Conservation (phyloP, 92 coral and sea anemone genomes). For the Epizoanthus ramosus region DNA sequence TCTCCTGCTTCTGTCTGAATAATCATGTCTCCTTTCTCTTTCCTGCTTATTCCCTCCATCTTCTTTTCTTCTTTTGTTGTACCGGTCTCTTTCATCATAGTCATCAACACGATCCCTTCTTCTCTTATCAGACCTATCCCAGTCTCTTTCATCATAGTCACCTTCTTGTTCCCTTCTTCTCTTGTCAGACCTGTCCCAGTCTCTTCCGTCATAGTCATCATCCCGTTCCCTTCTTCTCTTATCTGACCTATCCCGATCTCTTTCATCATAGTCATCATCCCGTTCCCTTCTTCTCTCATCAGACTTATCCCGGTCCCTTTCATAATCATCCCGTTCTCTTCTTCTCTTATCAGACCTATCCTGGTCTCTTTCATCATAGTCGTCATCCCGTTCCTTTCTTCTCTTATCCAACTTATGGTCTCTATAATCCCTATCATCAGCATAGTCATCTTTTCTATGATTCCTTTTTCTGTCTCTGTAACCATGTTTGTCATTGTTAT, state of each 20-base stretch:
- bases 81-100: constrained; percentile 26
- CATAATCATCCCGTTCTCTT: constrained; percentile 15
- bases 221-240: constrained; percentile 51
- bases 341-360: constrained; percentile 52
- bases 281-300: constrained; percentile 46
- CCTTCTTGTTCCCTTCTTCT: constrained; percentile 50
- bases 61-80: constrained; percentile 41
- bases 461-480: constrained; percentile 40
- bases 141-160: constrained; percentile 36
- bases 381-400: constrained; percentile 35
- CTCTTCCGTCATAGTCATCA: background rate
- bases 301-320: constrained; percentile 37
- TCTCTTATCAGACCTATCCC: constrained; percentile 46
- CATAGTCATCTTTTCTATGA: constrained; percentile 45
- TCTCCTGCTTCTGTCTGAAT: constrained; percentile 49
- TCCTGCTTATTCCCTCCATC: constrained; percentile 39
- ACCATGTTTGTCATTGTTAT: background rate
- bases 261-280: constrained; percentile 38
- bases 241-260: constrained; percentile 40
- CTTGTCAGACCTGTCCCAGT: constrained; percentile 39
- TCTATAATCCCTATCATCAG: background rate
- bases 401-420: constrained; percentile 48
- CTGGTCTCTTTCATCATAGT: constrained; percentile 10
- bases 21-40: constrained; percentile 32
- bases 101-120: constrained; percentile 47